A percentile compares a stretch with the other conserved stretches of the same genome.
phyloP scores from a whole-genome alignment of 2,888 invertebrate genomes.

The Orthonevra nobilis region DNA sequence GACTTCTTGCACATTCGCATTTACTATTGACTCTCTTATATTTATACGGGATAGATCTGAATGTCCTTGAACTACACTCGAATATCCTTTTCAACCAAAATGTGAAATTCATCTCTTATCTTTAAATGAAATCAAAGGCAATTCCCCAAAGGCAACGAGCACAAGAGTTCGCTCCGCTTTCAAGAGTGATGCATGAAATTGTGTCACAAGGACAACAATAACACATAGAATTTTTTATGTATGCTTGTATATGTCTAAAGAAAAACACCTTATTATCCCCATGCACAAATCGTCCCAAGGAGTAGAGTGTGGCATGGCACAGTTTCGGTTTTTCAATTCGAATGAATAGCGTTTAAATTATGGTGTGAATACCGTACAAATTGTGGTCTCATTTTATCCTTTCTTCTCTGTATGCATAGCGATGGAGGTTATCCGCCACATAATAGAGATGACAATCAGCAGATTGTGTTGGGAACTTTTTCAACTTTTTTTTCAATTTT shows the following conservation, averaged over 20 bases:
- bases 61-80: slow-evolving; percentile 63
- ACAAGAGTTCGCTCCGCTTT: slow-evolving; percentile 28
- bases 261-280: slow-evolving; percentile 38
- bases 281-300: slow-evolving; percentile 18
- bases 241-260: slow-evolving; percentile 11
- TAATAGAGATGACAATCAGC: slow-evolving; percentile 69
- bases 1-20: too few species aligned
- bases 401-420: slow-evolving; percentile 36
- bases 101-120: slow-evolving; percentile 62
- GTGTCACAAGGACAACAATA: slow-evolving; percentile 69
- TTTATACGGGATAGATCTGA: slow-evolving; percentile 41
- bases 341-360: slow-evolving; percentile 69
- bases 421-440: slow-evolving; percentile 59
- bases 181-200: slow-evolving; percentile 42
- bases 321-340: slow-evolving; percentile 69
- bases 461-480: slow-evolving; percentile 56
- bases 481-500: slow-evolving; percentile 4
- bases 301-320: slow-evolving; percentile 40
- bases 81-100: slow-evolving; percentile 35
- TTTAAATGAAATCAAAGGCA: slow-evolving; percentile 69
- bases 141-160: slow-evolving; percentile 49
- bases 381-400: slow-evolving; percentile 67
- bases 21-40: slow-evolving; percentile 59
- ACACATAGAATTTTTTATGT: slow-evolving; percentile 28
- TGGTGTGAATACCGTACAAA: slow-evolving; percentile 67